Evolutionary conservation across 92 coral and sea anemone species (phyloP).

Genomic region (Siderastrea radians): DNA sequence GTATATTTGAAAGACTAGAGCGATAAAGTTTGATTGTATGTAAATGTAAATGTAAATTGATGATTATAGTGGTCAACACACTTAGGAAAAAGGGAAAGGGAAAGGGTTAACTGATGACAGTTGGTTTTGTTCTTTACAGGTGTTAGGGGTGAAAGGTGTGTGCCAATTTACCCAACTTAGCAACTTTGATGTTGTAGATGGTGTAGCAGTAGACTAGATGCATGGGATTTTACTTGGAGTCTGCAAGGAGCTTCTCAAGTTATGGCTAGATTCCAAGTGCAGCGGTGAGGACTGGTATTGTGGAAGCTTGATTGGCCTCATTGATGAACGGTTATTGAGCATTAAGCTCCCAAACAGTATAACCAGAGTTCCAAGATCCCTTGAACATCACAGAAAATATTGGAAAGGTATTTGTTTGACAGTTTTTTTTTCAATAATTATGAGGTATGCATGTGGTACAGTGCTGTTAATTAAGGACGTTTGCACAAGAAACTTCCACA

Average conservation of each 20-base stretch:
- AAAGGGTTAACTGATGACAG: background rate
- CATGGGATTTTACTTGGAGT: slow-evolving; percentile 14
- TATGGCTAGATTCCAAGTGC: too few relatives aligned
- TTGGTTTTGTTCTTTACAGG: background rate
- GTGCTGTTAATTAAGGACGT: too few relatives aligned
- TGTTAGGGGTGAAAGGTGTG: background rate
- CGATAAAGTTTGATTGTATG: too few relatives aligned
- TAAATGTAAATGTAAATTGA: too few relatives aligned
- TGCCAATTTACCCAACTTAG: background rate
- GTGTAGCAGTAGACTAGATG: too few relatives aligned
- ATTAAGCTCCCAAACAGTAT: too few relatives aligned
- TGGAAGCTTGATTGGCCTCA: background rate
- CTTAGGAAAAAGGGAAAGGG: background rate
- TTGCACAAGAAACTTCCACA: too few relatives aligned
- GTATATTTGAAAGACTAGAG: too few relatives aligned
- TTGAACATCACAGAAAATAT: slow-evolving; percentile 8
- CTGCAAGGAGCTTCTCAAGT: too few relatives aligned
- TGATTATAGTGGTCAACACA: background rate
- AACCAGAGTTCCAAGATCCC: background rate
- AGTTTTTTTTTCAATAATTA: background rate
- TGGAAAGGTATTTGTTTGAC: slow-evolving; percentile 3
- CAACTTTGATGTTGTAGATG: too few relatives aligned
- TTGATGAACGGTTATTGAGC: too few relatives aligned
- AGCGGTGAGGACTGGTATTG: background rate
- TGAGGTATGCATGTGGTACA: too few relatives aligned